Evolutionary conservation across 2,888 invertebrate species (phyloP).

Genomic region (Scaptomyza reducta): DNA sequence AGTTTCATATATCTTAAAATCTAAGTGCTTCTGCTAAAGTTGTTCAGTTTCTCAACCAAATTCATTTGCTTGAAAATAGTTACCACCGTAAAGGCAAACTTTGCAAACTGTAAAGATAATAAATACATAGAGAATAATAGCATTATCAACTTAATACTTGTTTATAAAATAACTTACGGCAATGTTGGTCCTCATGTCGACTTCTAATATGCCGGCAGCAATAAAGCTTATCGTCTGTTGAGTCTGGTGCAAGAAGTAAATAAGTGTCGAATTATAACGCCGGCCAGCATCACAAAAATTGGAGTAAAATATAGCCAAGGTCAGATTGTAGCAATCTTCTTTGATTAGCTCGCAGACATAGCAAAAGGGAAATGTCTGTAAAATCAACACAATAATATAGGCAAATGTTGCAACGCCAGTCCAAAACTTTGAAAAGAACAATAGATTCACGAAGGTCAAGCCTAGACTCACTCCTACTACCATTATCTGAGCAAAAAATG

Average conservation of each 20-base stretch:
- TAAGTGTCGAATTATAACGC: constrained; percentile 43
- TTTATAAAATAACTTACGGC: constrained; percentile 21
- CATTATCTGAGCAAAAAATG: constrained; percentile 50
- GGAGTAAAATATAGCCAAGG: constrained; percentile 43
- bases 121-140: not conserved
- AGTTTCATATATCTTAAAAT: not conserved
- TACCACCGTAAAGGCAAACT: constrained; percentile 56
- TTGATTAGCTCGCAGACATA: constrained; percentile 44
- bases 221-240: constrained; percentile 38
- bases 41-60: constrained; percentile 38
- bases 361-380: constrained; percentile 56
- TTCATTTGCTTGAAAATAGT: constrained; percentile 49
- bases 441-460: constrained; percentile 35
- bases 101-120: constrained; percentile 41
- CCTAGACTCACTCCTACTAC: constrained; percentile 49
- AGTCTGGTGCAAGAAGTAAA: constrained; percentile 35
- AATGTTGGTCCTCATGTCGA: constrained; percentile 41
- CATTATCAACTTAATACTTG: not conserved
- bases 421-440: constrained; percentile 45
- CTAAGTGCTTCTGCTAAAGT: not conserved
- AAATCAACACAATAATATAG: constrained; percentile 20
- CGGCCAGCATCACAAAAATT: constrained; percentile 38
- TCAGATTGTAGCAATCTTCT: constrained; percentile 36
- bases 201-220: constrained; percentile 43
- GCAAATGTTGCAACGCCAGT: constrained; percentile 4